Evolutionary conservation across 2,113 vertebrate genomes (phyloP).

Genomic region (Atherinomorus stipes): DNA sequence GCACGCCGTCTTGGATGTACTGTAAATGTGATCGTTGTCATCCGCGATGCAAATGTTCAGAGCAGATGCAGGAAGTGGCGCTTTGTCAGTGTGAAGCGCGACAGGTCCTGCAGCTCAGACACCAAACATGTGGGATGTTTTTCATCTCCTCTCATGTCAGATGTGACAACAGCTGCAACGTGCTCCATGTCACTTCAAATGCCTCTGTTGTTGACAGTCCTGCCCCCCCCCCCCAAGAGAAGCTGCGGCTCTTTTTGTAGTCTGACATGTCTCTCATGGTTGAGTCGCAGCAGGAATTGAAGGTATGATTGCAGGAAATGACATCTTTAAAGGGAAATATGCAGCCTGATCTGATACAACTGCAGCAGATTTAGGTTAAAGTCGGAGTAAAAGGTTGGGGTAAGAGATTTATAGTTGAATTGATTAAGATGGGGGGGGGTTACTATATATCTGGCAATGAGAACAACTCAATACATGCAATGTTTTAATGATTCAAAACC

Average conservation of each 20-base stretch:
- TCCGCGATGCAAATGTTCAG: neutral
- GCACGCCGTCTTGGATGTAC: neutral
- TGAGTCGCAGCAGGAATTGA: neutral
- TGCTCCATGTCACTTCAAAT: neutral
- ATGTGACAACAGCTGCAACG: neutral
- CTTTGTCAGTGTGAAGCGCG: neutral
- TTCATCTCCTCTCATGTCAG: neutral
- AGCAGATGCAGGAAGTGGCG: neutral
- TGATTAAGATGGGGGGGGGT: too few species aligned
- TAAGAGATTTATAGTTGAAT: too few species aligned
- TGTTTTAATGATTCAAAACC: constrained; percentile 40
- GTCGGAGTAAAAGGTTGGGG: neutral
- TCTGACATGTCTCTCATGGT: constrained; percentile 1
- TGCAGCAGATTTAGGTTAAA: neutral
- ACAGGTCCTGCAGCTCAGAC: too few species aligned
- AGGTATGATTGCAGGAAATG: neutral
- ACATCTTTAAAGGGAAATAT: neutral
- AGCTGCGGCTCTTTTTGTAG: constrained; percentile 1
- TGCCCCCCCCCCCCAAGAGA: neutral
- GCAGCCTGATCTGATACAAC: neutral
- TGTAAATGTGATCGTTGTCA: constrained; percentile 4
- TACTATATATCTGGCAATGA: constrained; percentile 29
- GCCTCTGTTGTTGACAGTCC: neutral
- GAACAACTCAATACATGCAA: constrained; percentile 40
- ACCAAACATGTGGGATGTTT: neutral